Percentiles rank a stretch among this genome's conserved stretches.
Evolutionary conservation across 2,113 vertebrate genomes (phyloP).

Genomic region (Trogon surrucura): DNA sequence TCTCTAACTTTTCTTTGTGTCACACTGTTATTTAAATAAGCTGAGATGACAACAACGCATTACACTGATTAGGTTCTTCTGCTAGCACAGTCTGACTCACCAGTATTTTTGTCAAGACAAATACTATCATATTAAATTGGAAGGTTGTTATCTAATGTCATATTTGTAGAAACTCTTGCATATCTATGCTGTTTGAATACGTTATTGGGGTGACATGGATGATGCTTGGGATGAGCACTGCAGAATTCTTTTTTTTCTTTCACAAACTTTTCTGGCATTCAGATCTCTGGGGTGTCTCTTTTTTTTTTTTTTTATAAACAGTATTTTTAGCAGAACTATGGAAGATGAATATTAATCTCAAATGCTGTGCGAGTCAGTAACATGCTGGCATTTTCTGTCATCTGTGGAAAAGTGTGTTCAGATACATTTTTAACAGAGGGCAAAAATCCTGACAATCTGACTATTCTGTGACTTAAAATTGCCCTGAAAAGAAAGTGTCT

Average conservation of each 20-base stretch:
- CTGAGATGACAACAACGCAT: not conserved
- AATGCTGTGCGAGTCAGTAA: not conserved
- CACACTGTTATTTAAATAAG: not conserved
- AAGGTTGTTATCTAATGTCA: not conserved
- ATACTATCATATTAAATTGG: not conserved
- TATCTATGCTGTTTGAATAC: not conserved
- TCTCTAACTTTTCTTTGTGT: not conserved
- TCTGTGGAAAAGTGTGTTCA: not conserved
- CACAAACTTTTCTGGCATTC: not conserved
- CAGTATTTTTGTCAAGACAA: not conserved
- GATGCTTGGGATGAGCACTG: not conserved
- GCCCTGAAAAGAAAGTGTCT: not conserved
- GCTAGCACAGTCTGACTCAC: not conserved
- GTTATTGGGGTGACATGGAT: too few species aligned
- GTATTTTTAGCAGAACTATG: not conserved
- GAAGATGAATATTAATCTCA: not conserved
- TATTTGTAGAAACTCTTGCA: not conserved
- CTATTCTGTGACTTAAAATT: not conserved
- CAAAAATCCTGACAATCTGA: not conserved
- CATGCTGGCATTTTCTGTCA: not conserved
- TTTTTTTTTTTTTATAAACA: not conserved
- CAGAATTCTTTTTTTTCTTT: not conserved
- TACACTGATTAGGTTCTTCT: not conserved
- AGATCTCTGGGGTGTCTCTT: not conserved
- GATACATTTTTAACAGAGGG: not conserved